Percentiles rank a stretch among this genome's conserved stretches.
These are phyloP conservation scores for Dioctria linearis DNA, from an alignment of 2,888 invertebrate genomes.

Conservation along the genomic window DNA sequence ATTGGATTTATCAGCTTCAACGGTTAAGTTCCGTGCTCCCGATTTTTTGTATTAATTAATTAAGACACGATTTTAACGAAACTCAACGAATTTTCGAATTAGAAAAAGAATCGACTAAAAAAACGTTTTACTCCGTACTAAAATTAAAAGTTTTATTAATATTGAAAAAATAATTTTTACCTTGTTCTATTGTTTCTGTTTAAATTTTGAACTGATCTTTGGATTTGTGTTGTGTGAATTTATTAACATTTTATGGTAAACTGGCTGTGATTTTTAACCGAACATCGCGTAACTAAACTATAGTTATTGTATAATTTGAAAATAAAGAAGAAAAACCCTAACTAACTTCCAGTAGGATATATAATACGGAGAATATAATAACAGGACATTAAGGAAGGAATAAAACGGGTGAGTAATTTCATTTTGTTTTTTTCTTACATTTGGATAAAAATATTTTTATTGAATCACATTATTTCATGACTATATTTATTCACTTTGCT, in stretches of 20 bases:
- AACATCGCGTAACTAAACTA: no score
- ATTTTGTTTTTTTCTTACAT: no score
- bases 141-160: not conserved
- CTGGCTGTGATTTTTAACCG: conserved; percentile 20
- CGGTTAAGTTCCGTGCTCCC: conserved; percentile 19
- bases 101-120: conserved; percentile 18
- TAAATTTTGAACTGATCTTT: conserved; percentile 15
- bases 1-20: not conserved
- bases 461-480: no score
- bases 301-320: no score
- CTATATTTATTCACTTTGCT: no score
- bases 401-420: no score
- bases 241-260: conserved; percentile 10
- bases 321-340: no score
- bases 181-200: not conserved
- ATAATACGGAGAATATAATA: no score
- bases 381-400: no score
- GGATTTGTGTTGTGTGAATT: conserved; percentile 31
- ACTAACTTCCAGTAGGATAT: no score
- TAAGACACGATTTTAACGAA: not conserved
- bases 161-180: not conserved
- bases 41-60: no score
- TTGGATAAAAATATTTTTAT: no score
- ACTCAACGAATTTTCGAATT: not conserved
- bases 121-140: not conserved